A percentile compares a stretch with the other conserved stretches of the same genome.
Conservation (phyloP, 2,888 invertebrate species). For the Dione juno region DNA sequence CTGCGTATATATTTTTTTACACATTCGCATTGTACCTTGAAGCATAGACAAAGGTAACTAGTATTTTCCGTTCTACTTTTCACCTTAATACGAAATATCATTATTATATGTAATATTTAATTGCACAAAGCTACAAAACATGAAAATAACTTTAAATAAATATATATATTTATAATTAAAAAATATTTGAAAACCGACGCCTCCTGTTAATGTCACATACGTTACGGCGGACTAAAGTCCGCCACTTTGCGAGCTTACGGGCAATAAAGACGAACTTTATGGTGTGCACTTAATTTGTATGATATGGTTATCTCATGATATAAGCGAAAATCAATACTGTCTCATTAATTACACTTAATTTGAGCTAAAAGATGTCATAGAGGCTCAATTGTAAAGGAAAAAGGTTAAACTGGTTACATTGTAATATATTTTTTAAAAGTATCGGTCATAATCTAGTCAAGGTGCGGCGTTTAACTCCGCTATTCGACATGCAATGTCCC, state of each 20-base stretch:
- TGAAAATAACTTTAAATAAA: background rate
- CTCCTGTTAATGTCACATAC: constrained; percentile 11
- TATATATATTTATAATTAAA: background rate
- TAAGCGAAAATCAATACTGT: constrained; percentile 38
- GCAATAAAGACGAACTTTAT: constrained; percentile 39
- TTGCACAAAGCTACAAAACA: background rate
- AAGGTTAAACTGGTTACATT: too few relatives aligned
- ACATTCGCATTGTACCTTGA: too few relatives aligned
- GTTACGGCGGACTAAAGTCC: constrained; percentile 9
- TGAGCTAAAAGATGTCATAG: background rate
- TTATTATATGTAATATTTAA: too few relatives aligned
- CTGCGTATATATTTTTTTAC: too few relatives aligned
- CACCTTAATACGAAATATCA: too few relatives aligned
- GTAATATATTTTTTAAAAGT: too few relatives aligned
- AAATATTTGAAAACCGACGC: constrained; percentile 14
- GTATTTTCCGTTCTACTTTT: too few relatives aligned
- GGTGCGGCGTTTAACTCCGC: too few relatives aligned
- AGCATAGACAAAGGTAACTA: too few relatives aligned
- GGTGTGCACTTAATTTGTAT: constrained; percentile 34
- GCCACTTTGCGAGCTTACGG: constrained; percentile 32
- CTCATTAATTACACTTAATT: constrained; percentile 21
- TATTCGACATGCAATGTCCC: too few relatives aligned
- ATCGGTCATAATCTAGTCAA: too few relatives aligned
- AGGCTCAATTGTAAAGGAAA: too few relatives aligned
- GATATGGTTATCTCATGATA: constrained; percentile 35